Evolutionary conservation across 2,888 invertebrate species (phyloP), one percentile per base, ranked within the genome.

Genomic region (Margaritifera margaritifera): DNA sequence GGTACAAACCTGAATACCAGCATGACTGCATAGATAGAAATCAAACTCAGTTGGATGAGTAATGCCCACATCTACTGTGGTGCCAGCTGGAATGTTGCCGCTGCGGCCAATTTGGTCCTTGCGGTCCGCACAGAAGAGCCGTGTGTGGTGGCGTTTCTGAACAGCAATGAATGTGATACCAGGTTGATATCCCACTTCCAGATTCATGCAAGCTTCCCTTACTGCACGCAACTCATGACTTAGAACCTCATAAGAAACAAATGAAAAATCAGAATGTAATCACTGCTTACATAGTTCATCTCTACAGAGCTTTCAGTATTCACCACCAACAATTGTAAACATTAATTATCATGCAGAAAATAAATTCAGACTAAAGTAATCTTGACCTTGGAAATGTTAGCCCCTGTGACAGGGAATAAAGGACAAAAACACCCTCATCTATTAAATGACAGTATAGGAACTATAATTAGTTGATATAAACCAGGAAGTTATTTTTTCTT

Each of bases 31-130:
- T 71, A 99, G 93, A 91, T 99, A 99, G 92, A 99, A 99, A 91
- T 99, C 99, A 91, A 99, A 99, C 91, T 99, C 99, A 6, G 99
- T 99, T 62, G 99, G 99, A 92, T 99, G 99, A 62, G 99, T 99
- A 89, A 99, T 99, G 83, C 99, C 99, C 75, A 98, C 96, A 91
- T 99, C 99, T 61, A 99, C 99, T 0, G 99, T 99, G 68, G 99
- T 99, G 69, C 99, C 99, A 31, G 99, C 99, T 53, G 99, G 99
- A 88, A 99, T 99, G 92, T 99, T 99, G 73, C 98, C 99, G 73
- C 97, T 97, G 90, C 98, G 98, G 66, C 99, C 99, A 68, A 96
- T 97, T 91, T 90, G 99, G 90, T 99, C 99, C 90, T 97, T 98
- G 90, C 98, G 98, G 91, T 99, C 99, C 20, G 99, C 96, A 90